phyloP scores from a whole-genome alignment of 2,797 vertebrate species.

The Manis javanica region DNA sequence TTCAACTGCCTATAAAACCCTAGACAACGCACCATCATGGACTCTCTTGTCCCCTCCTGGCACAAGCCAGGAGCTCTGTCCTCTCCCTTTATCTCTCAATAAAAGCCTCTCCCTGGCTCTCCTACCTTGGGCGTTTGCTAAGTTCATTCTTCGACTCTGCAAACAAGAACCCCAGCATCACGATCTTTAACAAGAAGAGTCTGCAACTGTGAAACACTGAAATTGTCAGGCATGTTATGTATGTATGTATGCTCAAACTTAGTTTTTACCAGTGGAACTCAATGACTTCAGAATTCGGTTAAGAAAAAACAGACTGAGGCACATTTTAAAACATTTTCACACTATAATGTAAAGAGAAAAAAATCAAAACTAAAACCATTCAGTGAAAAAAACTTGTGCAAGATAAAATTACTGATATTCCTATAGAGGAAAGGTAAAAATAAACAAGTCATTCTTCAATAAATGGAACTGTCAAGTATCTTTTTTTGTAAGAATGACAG shows the following conservation, averaged over 20 bases:
- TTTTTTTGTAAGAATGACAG: background rate
- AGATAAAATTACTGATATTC: conserved; percentile 20
- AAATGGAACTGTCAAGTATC: background rate
- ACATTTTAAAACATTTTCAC: background rate
- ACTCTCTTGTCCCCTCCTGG: too few relatives aligned
- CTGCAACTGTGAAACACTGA: background rate
- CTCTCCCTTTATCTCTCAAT: too few relatives aligned
- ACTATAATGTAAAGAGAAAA: background rate
- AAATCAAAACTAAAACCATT: background rate
- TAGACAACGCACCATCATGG: too few relatives aligned
- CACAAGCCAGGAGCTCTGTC: too few relatives aligned
- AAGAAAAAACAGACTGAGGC: background rate
- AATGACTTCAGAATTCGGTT: background rate
- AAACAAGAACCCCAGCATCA: too few relatives aligned
- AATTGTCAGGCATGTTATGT: background rate
- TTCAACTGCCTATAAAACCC: too few relatives aligned
- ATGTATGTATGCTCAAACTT: background rate
- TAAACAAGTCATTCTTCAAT: background rate
- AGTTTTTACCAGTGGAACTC: conserved; percentile 20
- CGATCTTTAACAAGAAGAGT: conserved; percentile 32
- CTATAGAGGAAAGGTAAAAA: background rate
- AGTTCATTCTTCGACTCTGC: too few relatives aligned
- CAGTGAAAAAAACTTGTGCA: background rate
- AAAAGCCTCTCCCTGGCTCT: too few relatives aligned
- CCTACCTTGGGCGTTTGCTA: too few relatives aligned